Evolutionary conservation across 2,888 invertebrate species (phyloP).

Genomic region (Platycheirus rosarum): DNA sequence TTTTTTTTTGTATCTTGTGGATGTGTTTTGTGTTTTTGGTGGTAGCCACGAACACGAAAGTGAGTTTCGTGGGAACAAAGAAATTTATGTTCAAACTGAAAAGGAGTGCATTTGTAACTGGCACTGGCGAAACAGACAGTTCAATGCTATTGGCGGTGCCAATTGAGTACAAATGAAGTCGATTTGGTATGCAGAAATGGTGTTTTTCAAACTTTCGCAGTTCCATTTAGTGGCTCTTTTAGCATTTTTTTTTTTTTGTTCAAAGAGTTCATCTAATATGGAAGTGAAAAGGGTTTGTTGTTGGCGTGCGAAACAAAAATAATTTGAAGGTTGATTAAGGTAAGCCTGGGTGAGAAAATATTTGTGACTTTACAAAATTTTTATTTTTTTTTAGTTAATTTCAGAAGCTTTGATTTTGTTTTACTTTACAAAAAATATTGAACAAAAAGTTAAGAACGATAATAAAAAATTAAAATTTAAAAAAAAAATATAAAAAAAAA

Average conservation of each 20-base stretch:
- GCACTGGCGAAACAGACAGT: conserved; percentile 30
- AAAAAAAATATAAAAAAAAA: too few relatives aligned
- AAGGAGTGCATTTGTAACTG: conserved; percentile 56
- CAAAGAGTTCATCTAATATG: background rate
- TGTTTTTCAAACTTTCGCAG: conserved; percentile 7
- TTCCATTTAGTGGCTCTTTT: background rate
- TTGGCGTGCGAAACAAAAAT: background rate
- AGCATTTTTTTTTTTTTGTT: background rate
- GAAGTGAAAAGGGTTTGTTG: background rate
- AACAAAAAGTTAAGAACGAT: too few relatives aligned
- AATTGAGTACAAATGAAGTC: conserved; percentile 29
- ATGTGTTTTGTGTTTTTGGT: conserved; percentile 25
- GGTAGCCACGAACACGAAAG: conserved; percentile 49
- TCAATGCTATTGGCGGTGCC: conserved; percentile 53
- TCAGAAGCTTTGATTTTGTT: too few relatives aligned
- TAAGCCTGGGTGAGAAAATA: too few relatives aligned
- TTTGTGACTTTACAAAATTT: too few relatives aligned
- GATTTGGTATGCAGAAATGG: conserved; percentile 14
- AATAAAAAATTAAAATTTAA: too few relatives aligned
- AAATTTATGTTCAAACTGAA: conserved; percentile 35
- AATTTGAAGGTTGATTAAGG: too few relatives aligned
- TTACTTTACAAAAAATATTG: too few relatives aligned
- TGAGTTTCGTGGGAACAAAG: conserved; percentile 67
- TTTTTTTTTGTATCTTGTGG: conserved; percentile 14
- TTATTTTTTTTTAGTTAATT: too few relatives aligned